phyloP scores from a whole-genome alignment of 2,113 vertebrate genomes.

The Lates calcarifer region DNA sequence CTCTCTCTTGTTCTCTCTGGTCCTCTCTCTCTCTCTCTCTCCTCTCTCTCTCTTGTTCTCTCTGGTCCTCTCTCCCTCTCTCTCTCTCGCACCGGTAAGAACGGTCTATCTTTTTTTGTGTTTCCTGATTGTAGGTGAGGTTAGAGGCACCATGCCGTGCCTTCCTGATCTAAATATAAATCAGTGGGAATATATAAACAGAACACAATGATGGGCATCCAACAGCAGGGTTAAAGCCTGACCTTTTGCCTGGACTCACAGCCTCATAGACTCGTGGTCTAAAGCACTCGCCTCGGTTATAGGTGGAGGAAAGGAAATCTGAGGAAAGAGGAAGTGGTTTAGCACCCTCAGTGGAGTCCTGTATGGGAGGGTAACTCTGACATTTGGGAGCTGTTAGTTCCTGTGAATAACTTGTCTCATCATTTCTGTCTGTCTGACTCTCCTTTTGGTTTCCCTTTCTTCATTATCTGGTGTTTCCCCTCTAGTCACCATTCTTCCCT shows the following conservation, averaged over 20 bases:
- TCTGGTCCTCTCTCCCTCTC: not conserved
- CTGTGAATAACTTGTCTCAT: conserved; percentile 43
- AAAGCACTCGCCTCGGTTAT: conserved; percentile 1
- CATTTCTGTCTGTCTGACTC: conserved; percentile 46
- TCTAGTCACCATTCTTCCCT: conserved; percentile 26
- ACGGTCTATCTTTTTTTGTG: conserved; percentile 17
- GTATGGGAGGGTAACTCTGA: conserved; percentile 7
- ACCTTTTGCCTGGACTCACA: conserved; percentile 66
- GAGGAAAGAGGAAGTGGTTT: conserved; percentile 57
- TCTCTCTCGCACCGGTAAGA: conserved; percentile 7
- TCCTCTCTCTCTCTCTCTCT: not conserved
- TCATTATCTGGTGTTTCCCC: not conserved
- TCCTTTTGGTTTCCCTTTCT: conserved; percentile 5
- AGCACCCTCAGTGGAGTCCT: conserved; percentile 34
- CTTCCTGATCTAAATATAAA: conserved; percentile 73
- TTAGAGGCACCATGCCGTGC: conserved; percentile 24
- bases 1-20: no score
- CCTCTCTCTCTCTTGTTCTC: not conserved
- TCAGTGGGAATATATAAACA: conserved; percentile 64
- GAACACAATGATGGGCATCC: conserved; percentile 65
- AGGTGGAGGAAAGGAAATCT: conserved; percentile 42
- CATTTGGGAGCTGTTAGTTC: conserved; percentile 27
- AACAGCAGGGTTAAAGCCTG: conserved; percentile 43
- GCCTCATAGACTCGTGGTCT: conserved; percentile 8
- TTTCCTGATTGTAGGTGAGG: conserved; percentile 37